Base-by-base conservation (phyloP, 2,888 invertebrate species). In the Pollenia griseotomentosa region DNA sequence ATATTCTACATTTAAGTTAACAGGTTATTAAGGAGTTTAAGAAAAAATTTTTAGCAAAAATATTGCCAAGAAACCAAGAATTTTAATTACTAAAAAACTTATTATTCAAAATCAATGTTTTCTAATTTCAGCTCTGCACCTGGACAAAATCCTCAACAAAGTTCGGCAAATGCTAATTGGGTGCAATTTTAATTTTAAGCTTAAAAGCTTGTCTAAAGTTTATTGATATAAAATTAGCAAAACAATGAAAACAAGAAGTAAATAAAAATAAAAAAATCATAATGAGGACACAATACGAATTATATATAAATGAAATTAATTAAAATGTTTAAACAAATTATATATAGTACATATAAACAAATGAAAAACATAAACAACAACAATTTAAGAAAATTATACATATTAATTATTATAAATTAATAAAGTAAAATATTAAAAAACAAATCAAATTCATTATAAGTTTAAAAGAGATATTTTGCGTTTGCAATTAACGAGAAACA, bases 121-220 rank as follows among this genome's bases (percentile, higher is more conserved):
- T 70, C 1, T 51, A 71, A n/a, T 89, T 90, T 16, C 57, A 91
- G 92, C 23, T 89, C 90, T 88, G 86, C 77, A 73, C 81, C 87
- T 19, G 84, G 68, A 46, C 88, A 89, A 78, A 90, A 90, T 80
- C 90, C 89, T 88, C 89, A 90, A 88, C 90, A 92, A 89, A 91
- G 91, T 89, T 86, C 92, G 87, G 88, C 93, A 90, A 93, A 93
- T 88, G 91, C 93, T 82, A 93, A 93, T 89, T 93, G 93, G 93
- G 93, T 93, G 89, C 93, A 93, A 91, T 93, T 93, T 89, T 93
- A 93, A 91, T 84, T 88, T 66, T 85, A 82, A 83, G 83, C 71
- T 40, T 65, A 80, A 33, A 85, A 78, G 23, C 79, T 70, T 74
- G 46, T 74, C 82, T 55, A 65, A 79, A 51, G 79, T 83, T 83